Base-by-base conservation (phyloP, 1,140 invertebrate genomes). In the Thaumatotibia leucotreta region DNA sequence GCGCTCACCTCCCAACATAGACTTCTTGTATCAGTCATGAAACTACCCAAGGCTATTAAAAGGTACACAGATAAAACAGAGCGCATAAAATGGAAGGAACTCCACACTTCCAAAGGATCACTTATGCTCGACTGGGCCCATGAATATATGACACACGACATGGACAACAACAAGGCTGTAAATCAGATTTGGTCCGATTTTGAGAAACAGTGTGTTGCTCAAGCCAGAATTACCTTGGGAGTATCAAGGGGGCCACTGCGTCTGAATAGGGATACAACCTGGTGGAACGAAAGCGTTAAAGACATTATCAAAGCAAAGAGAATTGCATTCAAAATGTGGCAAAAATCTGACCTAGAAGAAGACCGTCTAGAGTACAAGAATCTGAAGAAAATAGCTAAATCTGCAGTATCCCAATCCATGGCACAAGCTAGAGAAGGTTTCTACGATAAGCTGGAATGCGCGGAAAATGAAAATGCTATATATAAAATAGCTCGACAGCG, bases 401-500 rank as follows among this genome's bases (percentile, higher is more conserved):
- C 9, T 1, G 9, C 20, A 4, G 62, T 39, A 10, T 33, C 62
- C 0, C 32, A 45, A 24, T 23, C 62, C 22, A 63, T 4, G 14
- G 62, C 62, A 2, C 5, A 4, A 35, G 23, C 62, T 0, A 45
- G 23, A 10, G 4, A 39, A 10, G 11, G n/a, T 0, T 24, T 63
- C 35, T 63, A 63, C 17, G 35, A 39, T 3, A 63, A 39, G 6
- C 22, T 45, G 2, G 62, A 63, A n/a, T 45, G 49, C 11, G 17
- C 58, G 6, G 31, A 61, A 32, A 62, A n/a, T 49, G 63, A 67
- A 27, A 67, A 65, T 5, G 29, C 10, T 27, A 66, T 67, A 14
- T 68, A 39, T 35, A 70, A 74, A 64, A 66, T 71, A 23, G 66
- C 68, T 2, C 50, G 63, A 24, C 54, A 64, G 20, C 27, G 68